Evolutionary conservation across 2,888 invertebrate genomes (phyloP).

Genomic region (Dasysyrphus tricinctus): DNA sequence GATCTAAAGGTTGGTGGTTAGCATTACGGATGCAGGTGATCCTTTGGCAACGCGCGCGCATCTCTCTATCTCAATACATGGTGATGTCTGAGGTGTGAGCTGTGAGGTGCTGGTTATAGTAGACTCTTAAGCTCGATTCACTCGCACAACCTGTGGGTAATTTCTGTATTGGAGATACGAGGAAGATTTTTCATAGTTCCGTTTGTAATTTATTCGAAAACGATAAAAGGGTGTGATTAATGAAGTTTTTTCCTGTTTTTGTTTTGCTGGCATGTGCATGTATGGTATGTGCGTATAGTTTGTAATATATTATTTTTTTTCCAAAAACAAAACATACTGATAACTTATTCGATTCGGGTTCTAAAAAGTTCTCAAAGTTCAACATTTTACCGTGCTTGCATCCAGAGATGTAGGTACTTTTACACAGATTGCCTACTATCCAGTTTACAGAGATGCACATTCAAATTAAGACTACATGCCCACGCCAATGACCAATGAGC

Average conservation of each 20-base stretch:
- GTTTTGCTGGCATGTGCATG: slow-evolving; percentile 34
- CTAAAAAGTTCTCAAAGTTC: not conserved
- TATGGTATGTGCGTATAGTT: slow-evolving; percentile 48
- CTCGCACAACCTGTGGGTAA: slow-evolving; percentile 51
- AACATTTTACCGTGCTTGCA: not conserved
- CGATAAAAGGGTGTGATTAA: slow-evolving; percentile 75
- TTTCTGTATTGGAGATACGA: slow-evolving; percentile 46
- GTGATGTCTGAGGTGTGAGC: slow-evolving; percentile 16
- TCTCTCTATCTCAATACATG: slow-evolving; percentile 18
- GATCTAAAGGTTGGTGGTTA: slow-evolving; percentile 75
- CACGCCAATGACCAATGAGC: slow-evolving; percentile 24
- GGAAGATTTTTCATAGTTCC: slow-evolving; percentile 72
- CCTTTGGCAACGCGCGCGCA: slow-evolving; percentile 56
- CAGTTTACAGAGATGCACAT: slow-evolving; percentile 35
- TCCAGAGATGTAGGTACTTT: not conserved
- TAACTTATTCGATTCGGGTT: slow-evolving; percentile 30
- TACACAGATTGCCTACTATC: slow-evolving; percentile 4
- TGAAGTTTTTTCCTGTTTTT: slow-evolving; percentile 63
- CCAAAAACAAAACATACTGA: slow-evolving; percentile 29
- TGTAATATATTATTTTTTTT: slow-evolving; percentile 49
- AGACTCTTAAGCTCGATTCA: not conserved
- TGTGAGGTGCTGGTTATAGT: not conserved
- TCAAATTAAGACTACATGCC: slow-evolving; percentile 57
- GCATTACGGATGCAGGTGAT: slow-evolving; percentile 75
- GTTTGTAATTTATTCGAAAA: slow-evolving; percentile 75